Percentiles rank a stretch among this genome's conserved stretches.
phyloP scores from a whole-genome alignment of 1,140 invertebrate species.

The Lasioglossum baleicum region DNA sequence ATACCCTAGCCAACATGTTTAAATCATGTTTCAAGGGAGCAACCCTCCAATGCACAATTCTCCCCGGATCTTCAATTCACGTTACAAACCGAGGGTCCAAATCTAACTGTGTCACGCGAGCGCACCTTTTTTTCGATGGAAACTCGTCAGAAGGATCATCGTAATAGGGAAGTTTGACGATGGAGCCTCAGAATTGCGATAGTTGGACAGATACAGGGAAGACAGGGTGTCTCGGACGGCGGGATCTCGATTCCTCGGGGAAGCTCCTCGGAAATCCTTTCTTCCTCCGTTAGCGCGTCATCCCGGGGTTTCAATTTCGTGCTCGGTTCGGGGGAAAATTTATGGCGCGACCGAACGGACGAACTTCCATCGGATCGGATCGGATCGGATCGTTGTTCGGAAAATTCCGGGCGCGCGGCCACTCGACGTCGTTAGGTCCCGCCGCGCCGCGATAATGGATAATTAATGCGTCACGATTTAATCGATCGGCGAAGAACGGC shows the following conservation, averaged over 20 bases:
- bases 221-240: conserved; percentile 25
- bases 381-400: neutral
- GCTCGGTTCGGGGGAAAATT: conserved; percentile 23
- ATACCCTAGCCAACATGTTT: no score
- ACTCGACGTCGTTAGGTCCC: neutral
- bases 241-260: conserved; percentile 30
- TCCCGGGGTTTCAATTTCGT: conserved; percentile 37
- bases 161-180: no score
- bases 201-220: conserved; percentile 19
- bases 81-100: no score
- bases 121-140: no score
- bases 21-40: no score
- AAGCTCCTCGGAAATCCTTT: neutral
- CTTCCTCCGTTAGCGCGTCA: conserved; percentile 12
- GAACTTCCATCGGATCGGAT: neutral
- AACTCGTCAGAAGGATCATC: no score
- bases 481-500: conserved; percentile 22
- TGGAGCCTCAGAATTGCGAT: neutral
- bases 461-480: conserved; percentile 35
- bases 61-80: no score
- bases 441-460: neutral
- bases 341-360: neutral
- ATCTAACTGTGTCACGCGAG: no score
- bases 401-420: neutral
- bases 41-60: no score